These are phyloP conservation scores for Lasiommata megera DNA, from an alignment of 2,888 invertebrate species.

Conservation along the genomic window DNA sequence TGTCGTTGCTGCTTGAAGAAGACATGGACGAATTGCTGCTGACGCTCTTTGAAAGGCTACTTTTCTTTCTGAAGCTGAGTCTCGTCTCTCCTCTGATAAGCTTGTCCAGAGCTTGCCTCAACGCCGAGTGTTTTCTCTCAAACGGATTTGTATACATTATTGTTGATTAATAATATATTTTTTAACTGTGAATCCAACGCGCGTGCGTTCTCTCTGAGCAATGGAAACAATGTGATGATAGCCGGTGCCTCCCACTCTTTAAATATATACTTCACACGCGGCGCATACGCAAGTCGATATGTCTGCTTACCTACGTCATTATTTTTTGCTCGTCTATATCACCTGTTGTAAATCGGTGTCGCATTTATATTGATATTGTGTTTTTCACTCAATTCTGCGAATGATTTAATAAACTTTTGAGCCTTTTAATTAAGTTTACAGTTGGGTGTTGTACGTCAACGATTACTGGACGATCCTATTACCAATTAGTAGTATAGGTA, in stretches of 20 bases:
- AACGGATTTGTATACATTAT: constrained; percentile 86
- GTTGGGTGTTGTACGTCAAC: not conserved
- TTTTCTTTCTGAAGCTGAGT: constrained; percentile 63
- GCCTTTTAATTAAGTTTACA: not conserved
- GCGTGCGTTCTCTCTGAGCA: constrained; percentile 49
- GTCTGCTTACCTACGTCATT: constrained; percentile 23
- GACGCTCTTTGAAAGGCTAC: constrained; percentile 45
- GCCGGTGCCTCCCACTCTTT: constrained; percentile 42
- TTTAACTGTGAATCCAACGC: not conserved
- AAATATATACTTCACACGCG: constrained; percentile 45
- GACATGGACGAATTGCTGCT: constrained; percentile 57
- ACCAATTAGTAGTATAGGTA: too few relatives aligned
- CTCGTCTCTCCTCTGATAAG: constrained; percentile 77
- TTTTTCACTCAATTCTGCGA: not conserved
- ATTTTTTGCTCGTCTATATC: constrained; percentile 21
- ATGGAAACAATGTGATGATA: constrained; percentile 39
- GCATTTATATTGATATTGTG: not conserved
- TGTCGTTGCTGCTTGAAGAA: constrained; percentile 50
- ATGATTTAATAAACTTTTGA: not conserved
- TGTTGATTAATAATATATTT: constrained; percentile 30
- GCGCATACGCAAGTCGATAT: constrained; percentile 51
- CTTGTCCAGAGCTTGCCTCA: constrained; percentile 84
- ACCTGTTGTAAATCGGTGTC: constrained; percentile 12
- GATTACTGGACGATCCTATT: too few relatives aligned
- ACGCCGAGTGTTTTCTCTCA: constrained; percentile 85